phyloP scores from a whole-genome alignment of 2,113 vertebrate genomes.

The Promerops cafer region DNA sequence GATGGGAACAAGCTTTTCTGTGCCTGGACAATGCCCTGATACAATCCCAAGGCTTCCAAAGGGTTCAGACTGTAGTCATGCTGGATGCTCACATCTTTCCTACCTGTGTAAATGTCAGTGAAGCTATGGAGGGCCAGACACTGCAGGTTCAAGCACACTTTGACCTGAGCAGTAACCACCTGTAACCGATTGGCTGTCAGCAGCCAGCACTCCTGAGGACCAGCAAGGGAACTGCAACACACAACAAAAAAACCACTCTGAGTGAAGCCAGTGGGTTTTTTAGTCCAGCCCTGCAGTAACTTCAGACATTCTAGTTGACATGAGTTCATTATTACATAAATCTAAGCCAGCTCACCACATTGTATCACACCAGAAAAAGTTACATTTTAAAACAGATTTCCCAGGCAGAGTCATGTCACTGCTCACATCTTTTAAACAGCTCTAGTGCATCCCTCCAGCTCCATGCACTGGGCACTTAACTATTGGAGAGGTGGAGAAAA shows the following conservation, averaged over 20 bases:
- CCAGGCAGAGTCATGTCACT: neutral
- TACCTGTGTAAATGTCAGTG: constrained; percentile 92
- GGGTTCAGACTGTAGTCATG: neutral
- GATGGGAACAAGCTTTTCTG: neutral
- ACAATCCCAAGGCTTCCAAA: neutral
- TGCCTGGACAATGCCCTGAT: neutral
- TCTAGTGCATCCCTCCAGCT: neutral
- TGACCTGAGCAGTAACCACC: constrained; percentile 87
- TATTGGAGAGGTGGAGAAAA: neutral
- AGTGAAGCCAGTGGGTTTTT: neutral
- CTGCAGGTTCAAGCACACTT: constrained; percentile 87
- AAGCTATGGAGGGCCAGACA: constrained; percentile 95
- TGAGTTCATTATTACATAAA: neutral
- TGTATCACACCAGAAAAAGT: neutral
- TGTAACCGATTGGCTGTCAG: constrained; percentile 87
- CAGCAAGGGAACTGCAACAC: constrained; percentile 81
- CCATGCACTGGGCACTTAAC: rapidly evolving
- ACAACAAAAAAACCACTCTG: neutral
- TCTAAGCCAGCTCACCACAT: neutral
- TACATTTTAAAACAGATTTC: neutral
- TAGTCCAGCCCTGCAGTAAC: neutral
- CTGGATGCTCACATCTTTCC: neutral
- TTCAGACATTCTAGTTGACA: neutral
- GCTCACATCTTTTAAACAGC: neutral
- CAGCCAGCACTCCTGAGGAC: constrained; percentile 92